Base-by-base conservation (phyloP, 2,888 invertebrate genomes). In the Drosophila multiciliata region DNA sequence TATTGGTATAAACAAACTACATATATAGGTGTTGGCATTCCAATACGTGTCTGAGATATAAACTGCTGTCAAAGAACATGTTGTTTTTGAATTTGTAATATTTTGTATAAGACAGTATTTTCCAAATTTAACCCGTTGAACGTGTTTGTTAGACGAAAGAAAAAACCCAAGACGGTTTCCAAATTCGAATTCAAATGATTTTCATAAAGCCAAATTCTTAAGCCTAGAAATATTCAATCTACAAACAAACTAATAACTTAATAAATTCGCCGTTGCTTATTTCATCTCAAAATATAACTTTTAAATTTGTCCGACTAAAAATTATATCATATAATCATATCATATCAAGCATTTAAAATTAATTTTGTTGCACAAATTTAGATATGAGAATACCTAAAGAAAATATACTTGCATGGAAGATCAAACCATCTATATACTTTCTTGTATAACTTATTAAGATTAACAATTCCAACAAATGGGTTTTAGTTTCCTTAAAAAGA, bases 71-170 rank as follows among this genome's bases (percentile, higher is more conserved):
- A 63, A 50, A 67, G 71, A 82, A 72, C 68, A 66, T 85, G 74
- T 79, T 82, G 66, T 73, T 60, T 73, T 78, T 35, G 70, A 68
- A 80, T 88, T 90, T 80, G 90, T 80, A 78, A 68, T 80, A 78
- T 88, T 90, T 76, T 78, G 80, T 78, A 74, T 71, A 48, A 79
- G 66, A 69, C 65, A 49, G 52, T 54, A 52, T 52, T 20, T 64
- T 75, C 68, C 77, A 75, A 85, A 80, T 74, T 89, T 63, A 82
- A 75, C 80, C 63, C 49, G 75, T 57, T 78, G 55, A 86, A 85
- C 85, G 49, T 65, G 85, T 85, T 85, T 82, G 35, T 40, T 40
- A 58, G 9, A 61, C 61, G 17, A 64, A 68, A 67, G 12, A 62
- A 74, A 69, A 80, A 68, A 75, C 75, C 79, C 68, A 67, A 75